Percentiles rank a stretch among this genome's conserved stretches.
phyloP scores from a whole-genome alignment of 2,888 invertebrate species.

The Cephus nigrinus region DNA sequence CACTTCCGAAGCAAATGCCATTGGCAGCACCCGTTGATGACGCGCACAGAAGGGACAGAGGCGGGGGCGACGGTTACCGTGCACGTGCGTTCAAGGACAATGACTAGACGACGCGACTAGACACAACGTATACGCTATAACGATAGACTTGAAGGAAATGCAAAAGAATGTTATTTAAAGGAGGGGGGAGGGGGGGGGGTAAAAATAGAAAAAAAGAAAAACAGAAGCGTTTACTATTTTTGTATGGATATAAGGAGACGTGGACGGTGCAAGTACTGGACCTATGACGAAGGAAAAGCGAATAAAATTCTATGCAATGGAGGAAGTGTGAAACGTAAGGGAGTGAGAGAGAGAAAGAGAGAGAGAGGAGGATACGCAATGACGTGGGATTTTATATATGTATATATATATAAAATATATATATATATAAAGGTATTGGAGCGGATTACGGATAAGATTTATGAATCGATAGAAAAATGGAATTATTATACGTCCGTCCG shows the following conservation, averaged over 20 bases:
- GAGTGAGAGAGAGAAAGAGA: constrained; percentile 16
- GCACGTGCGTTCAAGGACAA: background rate
- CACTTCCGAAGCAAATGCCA: constrained; percentile 42
- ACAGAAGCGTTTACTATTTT: constrained; percentile 58
- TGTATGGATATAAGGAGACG: constrained; percentile 54
- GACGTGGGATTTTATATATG: constrained; percentile 24
- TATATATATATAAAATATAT: constrained; percentile 15
- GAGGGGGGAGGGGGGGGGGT: no score
- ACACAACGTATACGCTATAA: background rate
- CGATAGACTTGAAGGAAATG: constrained; percentile 19
- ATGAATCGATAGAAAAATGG: constrained; percentile 20
- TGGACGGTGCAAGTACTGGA: constrained; percentile 61
- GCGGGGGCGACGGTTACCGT: background rate
- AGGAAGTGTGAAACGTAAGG: constrained; percentile 7
- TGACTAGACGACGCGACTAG: background rate
- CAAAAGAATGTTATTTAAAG: constrained; percentile 41
- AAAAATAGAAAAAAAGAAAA: background rate
- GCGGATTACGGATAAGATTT: constrained; percentile 14
- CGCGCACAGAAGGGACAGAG: background rate
- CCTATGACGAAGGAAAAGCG: constrained; percentile 39
- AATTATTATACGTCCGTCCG: constrained; percentile 59
- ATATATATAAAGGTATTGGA: constrained; percentile 15
- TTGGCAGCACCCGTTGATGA: constrained; percentile 12
- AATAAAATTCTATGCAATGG: constrained; percentile 38
- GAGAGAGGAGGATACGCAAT: constrained; percentile 6